A percentile compares a stretch with the other conserved stretches of the same genome.
Conservation (phyloP, 2,888 invertebrate species). For the Parnassius apollo region DNA sequence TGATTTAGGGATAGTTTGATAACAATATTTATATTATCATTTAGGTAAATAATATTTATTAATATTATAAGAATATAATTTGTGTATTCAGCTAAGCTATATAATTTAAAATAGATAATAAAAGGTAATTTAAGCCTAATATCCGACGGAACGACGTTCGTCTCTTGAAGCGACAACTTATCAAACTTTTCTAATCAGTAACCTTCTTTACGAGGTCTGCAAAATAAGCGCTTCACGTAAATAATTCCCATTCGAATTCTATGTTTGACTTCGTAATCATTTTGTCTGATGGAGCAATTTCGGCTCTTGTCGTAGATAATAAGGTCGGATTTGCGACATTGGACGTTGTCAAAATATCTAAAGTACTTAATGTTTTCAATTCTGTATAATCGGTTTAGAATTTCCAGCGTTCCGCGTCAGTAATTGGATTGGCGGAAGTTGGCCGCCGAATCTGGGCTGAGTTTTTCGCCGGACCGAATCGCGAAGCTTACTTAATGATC, state of each 20-base stretch:
- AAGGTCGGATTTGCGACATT: slow-evolving; percentile 55
- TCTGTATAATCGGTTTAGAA: slow-evolving; percentile 81
- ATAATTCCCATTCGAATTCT: slow-evolving; percentile 73
- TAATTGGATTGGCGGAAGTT: slow-evolving; percentile 77
- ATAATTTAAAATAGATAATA: slow-evolving; percentile 32
- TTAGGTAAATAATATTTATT: no score
- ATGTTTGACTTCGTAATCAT: slow-evolving; percentile 71
- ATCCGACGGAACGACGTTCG: slow-evolving; percentile 56
- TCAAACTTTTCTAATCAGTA: slow-evolving; percentile 74
- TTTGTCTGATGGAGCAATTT: slow-evolving; percentile 41
- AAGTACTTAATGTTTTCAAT: slow-evolving; percentile 81
- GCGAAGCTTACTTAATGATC: slow-evolving; percentile 46
- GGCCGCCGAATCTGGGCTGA: slow-evolving; percentile 51
- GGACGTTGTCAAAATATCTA: slow-evolving; percentile 55
- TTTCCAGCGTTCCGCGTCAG: slow-evolving; percentile 75
- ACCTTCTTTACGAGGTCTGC: slow-evolving; percentile 58
- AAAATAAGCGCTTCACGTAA: slow-evolving; percentile 69
- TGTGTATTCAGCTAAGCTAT: no score
- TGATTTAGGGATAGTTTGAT: no score
- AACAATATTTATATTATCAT: no score
- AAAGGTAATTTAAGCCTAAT: slow-evolving; percentile 55
- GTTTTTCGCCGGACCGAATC: slow-evolving; percentile 60
- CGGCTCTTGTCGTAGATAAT: slow-evolving; percentile 46
- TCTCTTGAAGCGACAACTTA: slow-evolving; percentile 58
- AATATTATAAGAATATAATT: no score